Evolutionary conservation across 1,140 invertebrate genomes (phyloP), one percentile per base, ranked within the genome.

Genomic region (Melipona quadrifasciata): DNA sequence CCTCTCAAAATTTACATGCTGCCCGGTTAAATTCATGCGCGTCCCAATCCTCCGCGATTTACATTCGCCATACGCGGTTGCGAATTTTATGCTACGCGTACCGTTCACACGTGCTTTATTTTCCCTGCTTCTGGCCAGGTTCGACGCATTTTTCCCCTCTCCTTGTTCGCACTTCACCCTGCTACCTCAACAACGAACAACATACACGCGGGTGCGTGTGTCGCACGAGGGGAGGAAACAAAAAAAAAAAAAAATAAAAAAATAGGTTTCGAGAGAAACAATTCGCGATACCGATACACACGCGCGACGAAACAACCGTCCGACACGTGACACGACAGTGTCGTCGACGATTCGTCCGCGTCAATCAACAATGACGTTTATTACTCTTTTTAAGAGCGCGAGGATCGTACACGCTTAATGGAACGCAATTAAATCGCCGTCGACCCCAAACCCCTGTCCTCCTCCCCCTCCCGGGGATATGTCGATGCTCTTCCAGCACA

Each of bases 71-170:
- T 89, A 89, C 88, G 88, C 84, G 77, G 80, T 72, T 55, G 70
- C 80, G 84, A 89, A 89, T 89, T 89, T 89, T 89, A 89, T 89
- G 88, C 88, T 68, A 74, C 84, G 80, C 87, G 84, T 84, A 83
- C 61, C 84, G 80, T 89, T 89, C 88, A 86, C 88, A 89, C 87
- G 88, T 86, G 87, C 88, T 89, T 89, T 82, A 89, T 89, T 89
- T 84, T 57, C 80, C 51, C 77, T 14, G n/a, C 39, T 64, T 21
- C 68, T 51, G 55, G 27, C 51, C 39, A 19, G 55, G 6, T 24
- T 51, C 24, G 19, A 27, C 19, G 73, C 51, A 39, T 68, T 57
- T 51, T 51, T 68, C 14, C 17, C 27, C 27, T n/a, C 64, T 8
- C 27, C 17, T 6, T 65, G 10, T 17, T 53, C 39, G 53, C 31